These are phyloP conservation scores for Zeus faber DNA, from an alignment of 2,113 vertebrate genomes.

Conservation along the genomic window DNA sequence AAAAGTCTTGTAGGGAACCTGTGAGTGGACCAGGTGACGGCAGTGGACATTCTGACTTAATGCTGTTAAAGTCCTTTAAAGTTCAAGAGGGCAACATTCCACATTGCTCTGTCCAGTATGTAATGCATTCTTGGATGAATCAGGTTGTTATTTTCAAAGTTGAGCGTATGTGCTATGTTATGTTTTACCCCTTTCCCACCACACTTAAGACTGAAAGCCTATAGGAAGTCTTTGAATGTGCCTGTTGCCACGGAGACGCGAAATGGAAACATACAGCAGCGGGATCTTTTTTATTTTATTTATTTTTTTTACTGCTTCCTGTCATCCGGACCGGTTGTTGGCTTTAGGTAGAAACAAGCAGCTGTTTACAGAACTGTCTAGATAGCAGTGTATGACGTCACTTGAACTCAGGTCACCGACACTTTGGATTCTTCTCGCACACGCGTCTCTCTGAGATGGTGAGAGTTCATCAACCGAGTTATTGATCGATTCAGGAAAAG, in stretches of 20 bases:
- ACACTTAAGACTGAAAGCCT: background rate
- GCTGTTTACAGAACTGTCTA: slow-evolving; percentile 26
- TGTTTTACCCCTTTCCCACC: too few relatives aligned
- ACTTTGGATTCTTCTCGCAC: too few relatives aligned
- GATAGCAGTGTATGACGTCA: background rate
- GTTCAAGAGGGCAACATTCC: slow-evolving; percentile 40
- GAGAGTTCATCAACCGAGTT: too few relatives aligned
- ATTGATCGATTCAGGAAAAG: too few relatives aligned
- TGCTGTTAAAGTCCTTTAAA: slow-evolving; percentile 44
- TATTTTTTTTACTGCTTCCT: slow-evolving; percentile 22
- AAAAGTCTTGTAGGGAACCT: too few relatives aligned
- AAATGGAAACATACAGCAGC: slow-evolving; percentile 38
- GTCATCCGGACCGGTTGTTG: slow-evolving; percentile 7
- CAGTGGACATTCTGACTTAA: slow-evolving; percentile 8
- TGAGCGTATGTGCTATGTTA: slow-evolving; percentile 20
- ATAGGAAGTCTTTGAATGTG: slow-evolving; percentile 10
- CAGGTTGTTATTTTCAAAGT: slow-evolving; percentile 51
- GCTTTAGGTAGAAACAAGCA: slow-evolving; percentile 4
- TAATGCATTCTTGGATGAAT: slow-evolving; percentile 53
- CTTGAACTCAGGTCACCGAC: background rate
- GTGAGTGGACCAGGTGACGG: slow-evolving; percentile 30
- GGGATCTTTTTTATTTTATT: too few relatives aligned
- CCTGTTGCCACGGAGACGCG: slow-evolving; percentile 30
- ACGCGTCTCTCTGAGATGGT: too few relatives aligned
- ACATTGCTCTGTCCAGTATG: slow-evolving; percentile 49